Conservation (phyloP, 2,113 vertebrate genomes). For the Myxocyprinus asiaticus region DNA sequence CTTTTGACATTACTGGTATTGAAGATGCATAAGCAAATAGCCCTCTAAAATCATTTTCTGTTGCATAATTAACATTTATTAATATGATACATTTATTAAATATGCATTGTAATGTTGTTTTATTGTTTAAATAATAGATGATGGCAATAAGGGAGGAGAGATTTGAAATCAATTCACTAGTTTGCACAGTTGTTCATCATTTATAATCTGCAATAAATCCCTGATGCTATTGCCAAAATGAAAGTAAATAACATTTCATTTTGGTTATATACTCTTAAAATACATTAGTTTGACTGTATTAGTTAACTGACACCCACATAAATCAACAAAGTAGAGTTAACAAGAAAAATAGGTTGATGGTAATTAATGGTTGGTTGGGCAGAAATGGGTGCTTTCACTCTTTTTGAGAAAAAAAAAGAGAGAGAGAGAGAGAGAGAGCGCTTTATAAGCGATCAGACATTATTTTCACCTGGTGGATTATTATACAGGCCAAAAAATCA, state of each 20-base stretch:
- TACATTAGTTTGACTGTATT: neutral
- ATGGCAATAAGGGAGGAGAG: neutral
- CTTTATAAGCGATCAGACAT: no score
- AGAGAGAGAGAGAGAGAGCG: no score
- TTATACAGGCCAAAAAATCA: no score
- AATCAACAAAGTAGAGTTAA: no score
- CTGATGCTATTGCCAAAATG: neutral
- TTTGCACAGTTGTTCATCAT: neutral
- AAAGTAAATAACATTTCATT: neutral
- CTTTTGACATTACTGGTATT: neutral
- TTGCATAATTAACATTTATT: constrained; percentile 34
- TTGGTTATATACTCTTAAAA: no score
- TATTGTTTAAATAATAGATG: constrained; percentile 9
- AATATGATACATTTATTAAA: constrained; percentile 26
- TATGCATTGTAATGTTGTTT: constrained; percentile 5
- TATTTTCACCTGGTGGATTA: no score
- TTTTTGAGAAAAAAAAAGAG: no score
- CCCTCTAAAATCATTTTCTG: neutral
- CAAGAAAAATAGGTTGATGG: no score
- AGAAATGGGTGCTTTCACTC: no score
- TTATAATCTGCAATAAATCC: constrained; percentile 3
- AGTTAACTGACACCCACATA: no score
- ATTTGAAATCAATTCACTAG: neutral
- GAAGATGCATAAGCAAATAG: neutral
- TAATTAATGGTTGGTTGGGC: no score